These are phyloP conservation scores for Oryzias sinensis DNA, from an alignment of 2,797 vertebrate genomes.

Conservation along the genomic window DNA sequence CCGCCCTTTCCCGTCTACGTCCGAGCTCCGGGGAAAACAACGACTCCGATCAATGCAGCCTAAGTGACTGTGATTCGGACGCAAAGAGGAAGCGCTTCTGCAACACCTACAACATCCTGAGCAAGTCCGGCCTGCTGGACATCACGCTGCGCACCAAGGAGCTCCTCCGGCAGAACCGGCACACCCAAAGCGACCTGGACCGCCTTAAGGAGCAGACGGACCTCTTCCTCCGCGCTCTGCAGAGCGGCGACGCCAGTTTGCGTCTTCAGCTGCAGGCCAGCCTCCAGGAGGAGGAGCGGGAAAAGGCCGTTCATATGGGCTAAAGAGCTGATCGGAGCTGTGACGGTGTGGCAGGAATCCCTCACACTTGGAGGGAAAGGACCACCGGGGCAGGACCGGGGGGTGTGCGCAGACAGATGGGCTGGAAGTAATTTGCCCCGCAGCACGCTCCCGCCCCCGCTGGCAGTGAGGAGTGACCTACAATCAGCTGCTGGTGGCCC, in stretches of 20 bases:
- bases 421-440: conserved; percentile 48
- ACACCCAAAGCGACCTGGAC: conserved; percentile 86
- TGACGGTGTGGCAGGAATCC: conserved; percentile 31
- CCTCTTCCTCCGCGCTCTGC: conserved; percentile 83
- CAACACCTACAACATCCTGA: conserved; percentile 90
- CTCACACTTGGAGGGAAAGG: conserved; percentile 19
- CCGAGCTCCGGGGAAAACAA: neutral
- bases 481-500: conserved; percentile 46
- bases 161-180: conserved; percentile 87
- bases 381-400: conserved; percentile 24
- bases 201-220: conserved; percentile 83
- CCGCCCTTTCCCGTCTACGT: neutral
- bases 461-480: conserved; percentile 57
- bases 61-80: conserved; percentile 43
- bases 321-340: conserved; percentile 48
- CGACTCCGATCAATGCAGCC: conserved; percentile 3
- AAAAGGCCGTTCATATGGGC: conserved; percentile 19
- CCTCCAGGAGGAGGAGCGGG: conserved; percentile 64
- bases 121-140: conserved; percentile 86
- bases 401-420: conserved; percentile 47
- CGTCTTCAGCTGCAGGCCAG: conserved; percentile 82
- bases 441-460: conserved; percentile 27
- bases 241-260: conserved; percentile 76
- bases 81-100: conserved; percentile 87
- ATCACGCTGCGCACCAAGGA: conserved; percentile 94